Percentiles rank a stretch among this genome's conserved stretches.
phyloP scores from a whole-genome alignment of 2,888 invertebrate genomes.

The Zaprionus bogoriensis region DNA sequence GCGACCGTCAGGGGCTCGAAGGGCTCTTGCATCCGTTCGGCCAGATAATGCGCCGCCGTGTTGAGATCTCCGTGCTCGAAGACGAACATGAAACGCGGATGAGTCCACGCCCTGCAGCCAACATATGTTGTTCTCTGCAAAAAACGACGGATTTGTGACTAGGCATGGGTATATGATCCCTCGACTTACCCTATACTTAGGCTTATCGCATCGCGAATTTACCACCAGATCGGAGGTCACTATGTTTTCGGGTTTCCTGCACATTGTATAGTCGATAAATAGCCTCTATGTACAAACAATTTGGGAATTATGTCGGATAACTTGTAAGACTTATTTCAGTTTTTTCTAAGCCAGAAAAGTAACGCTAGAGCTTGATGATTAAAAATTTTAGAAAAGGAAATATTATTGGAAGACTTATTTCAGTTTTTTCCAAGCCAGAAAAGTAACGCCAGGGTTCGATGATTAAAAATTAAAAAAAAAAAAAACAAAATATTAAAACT shows the following conservation, averaged over 20 bases:
- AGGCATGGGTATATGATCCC: too few species aligned
- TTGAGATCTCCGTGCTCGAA: slow-evolving; percentile 76
- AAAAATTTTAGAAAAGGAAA: too few species aligned
- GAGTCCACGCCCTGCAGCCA: slow-evolving; percentile 42
- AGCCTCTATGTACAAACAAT: neutral
- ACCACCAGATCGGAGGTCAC: slow-evolving; percentile 51
- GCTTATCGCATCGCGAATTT: slow-evolving; percentile 25
- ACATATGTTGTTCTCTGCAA: too few species aligned
- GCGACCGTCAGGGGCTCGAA: slow-evolving; percentile 61
- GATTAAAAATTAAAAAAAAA: too few species aligned
- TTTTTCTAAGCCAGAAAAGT: too few species aligned
- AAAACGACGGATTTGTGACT: too few species aligned
- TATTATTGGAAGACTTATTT: neutral
- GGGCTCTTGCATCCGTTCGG: slow-evolving; percentile 70
- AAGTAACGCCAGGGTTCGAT: too few species aligned
- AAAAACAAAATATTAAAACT: too few species aligned
- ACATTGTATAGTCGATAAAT: slow-evolving; percentile 37
- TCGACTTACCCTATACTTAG: neutral
- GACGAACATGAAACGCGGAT: slow-evolving; percentile 68
- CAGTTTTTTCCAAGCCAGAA: too few species aligned
- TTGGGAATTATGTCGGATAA: slow-evolving; percentile 23
- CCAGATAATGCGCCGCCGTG: slow-evolving; percentile 71
- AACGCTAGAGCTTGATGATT: too few species aligned
- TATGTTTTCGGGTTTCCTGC: slow-evolving; percentile 29
- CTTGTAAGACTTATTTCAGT: neutral